Percentiles rank a stretch among this genome's conserved stretches.
Conservation (phyloP, 1,140 invertebrate species). For the Cydia strobilella region DNA sequence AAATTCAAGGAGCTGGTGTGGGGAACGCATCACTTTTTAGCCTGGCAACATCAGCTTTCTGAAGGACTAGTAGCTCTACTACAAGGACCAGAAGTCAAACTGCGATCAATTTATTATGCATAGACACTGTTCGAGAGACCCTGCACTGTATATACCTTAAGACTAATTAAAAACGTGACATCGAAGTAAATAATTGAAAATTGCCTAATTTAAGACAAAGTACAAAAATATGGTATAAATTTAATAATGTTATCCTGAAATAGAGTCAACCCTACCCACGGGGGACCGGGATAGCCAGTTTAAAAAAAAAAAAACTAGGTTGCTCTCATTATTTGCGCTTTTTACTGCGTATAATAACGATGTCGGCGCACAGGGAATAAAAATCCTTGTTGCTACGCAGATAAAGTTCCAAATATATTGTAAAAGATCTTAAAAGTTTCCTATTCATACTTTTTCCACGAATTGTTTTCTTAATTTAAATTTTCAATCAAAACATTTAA, state of each 20-base stretch:
- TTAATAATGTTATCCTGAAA: constrained; percentile 10
- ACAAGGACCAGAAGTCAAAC: no score
- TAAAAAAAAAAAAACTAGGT: constrained; percentile 32
- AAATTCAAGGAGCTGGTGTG: no score
- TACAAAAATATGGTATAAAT: neutral
- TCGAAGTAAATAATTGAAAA: no score
- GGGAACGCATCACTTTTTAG: no score
- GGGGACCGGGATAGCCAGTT: constrained; percentile 15
- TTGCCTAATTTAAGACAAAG: no score
- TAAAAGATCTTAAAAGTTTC: neutral
- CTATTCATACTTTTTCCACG: neutral
- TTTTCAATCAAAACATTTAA: neutral
- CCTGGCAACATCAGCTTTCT: no score
- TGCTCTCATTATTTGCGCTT: constrained; percentile 27
- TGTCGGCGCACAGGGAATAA: constrained; percentile 2
- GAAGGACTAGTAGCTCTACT: no score
- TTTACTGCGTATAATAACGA: constrained; percentile 22
- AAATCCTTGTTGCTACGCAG: constrained; percentile 8
- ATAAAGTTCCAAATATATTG: neutral
- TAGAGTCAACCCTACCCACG: neutral
- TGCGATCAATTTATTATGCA: neutral
- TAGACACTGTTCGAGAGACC: no score
- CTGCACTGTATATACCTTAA: no score
- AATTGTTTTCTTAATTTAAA: neutral
- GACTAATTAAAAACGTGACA: no score